Conservation (phyloP, 2,888 invertebrate species). For the Cerastis leucographa region DNA sequence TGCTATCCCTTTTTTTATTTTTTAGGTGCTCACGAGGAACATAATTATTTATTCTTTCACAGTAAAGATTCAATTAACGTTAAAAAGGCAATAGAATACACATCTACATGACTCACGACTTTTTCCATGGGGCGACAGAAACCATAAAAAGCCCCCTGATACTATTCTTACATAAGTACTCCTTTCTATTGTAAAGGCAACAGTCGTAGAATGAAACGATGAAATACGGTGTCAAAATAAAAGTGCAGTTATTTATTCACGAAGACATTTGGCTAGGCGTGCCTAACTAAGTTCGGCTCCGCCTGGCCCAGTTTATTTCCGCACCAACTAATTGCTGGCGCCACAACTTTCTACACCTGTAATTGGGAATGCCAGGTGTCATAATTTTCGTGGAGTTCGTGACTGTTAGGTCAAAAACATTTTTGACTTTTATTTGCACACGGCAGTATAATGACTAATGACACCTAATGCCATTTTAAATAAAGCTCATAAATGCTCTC, state of each 20-base stretch:
- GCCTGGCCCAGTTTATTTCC: constrained; percentile 74
- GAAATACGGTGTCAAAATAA: constrained; percentile 32
- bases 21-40: background rate
- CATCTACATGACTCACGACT: too few relatives aligned
- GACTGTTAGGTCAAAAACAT: constrained; percentile 24
- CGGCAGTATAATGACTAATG: background rate
- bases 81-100: background rate
- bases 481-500: too few relatives aligned
- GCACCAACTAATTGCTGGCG: constrained; percentile 74
- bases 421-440: constrained; percentile 31
- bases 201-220: background rate
- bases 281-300: constrained; percentile 67
- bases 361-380: constrained; percentile 73
- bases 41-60: background rate
- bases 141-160: background rate
- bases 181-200: background rate
- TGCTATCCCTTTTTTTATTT: background rate
- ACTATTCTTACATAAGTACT: background rate
- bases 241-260: constrained; percentile 63
- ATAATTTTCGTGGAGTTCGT: constrained; percentile 52
- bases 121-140: background rate
- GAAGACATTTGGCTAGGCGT: constrained; percentile 65
- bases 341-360: constrained; percentile 74
- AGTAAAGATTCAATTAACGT: background rate
- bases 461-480: background rate